These are phyloP conservation scores for Pteruthius melanotis DNA, from an alignment of 2,113 vertebrate species.

Conservation along the genomic window DNA sequence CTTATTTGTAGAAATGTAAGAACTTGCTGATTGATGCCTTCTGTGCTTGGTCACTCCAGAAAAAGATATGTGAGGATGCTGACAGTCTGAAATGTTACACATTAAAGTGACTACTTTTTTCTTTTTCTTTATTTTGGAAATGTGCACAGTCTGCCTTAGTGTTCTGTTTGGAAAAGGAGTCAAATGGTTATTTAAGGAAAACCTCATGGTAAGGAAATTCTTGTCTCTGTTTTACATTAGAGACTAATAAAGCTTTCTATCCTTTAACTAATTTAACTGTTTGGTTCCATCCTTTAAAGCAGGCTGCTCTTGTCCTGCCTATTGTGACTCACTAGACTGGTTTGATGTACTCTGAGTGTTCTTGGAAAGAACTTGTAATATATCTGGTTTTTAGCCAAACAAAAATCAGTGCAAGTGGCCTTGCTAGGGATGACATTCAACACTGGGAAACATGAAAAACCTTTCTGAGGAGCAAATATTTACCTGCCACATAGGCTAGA, in stretches of 20 bases:
- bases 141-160: background rate
- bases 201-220: background rate
- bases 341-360: background rate
- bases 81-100: background rate
- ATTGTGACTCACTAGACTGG: background rate
- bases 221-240: background rate
- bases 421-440: background rate
- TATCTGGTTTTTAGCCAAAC: background rate
- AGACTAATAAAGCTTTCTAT: background rate
- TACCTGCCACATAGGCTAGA: background rate
- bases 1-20: background rate
- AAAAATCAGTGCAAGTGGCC: background rate
- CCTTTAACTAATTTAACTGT: background rate
- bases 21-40: background rate
- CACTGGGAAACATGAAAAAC: background rate
- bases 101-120: background rate
- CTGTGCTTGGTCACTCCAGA: background rate
- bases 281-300: background rate
- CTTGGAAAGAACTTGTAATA: background rate
- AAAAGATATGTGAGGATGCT: background rate
- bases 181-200: background rate
- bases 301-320: background rate
- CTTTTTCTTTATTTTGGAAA: background rate
- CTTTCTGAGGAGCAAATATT: background rate
- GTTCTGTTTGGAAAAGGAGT: background rate